Evolutionary conservation across 1,140 invertebrate genomes (phyloP).

Genomic region (Drosophila willistoni): DNA sequence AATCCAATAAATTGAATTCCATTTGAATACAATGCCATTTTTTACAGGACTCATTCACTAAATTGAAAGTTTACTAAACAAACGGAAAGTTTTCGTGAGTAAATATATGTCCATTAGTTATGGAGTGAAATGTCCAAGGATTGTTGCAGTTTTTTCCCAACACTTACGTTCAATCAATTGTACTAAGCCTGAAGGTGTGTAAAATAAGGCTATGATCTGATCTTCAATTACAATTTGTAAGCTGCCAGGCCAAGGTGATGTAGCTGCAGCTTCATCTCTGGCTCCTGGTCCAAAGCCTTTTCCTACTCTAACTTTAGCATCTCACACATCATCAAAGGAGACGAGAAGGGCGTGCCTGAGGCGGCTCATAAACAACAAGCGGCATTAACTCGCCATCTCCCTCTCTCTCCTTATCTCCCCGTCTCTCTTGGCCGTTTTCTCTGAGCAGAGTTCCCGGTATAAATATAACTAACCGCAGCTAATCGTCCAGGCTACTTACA

Average conservation of each 20-base stretch:
- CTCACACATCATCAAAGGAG: constrained; percentile 40
- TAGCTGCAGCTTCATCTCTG: background rate
- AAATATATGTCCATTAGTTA: no score
- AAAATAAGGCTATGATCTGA: background rate
- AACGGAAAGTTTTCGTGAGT: no score
- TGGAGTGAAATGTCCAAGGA: no score
- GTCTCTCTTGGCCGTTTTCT: constrained; percentile 18
- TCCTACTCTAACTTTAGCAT: background rate
- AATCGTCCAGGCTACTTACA: constrained; percentile 70
- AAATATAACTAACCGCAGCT: constrained; percentile 67
- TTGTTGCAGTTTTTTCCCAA: no score
- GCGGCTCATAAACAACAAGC: constrained; percentile 66
- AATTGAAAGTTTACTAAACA: background rate
- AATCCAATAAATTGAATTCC: background rate
- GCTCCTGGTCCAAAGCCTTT: constrained; percentile 5
- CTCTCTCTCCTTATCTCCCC: constrained; percentile 34
- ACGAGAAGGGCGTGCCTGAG: constrained; percentile 57
- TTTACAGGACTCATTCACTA: constrained; percentile 22
- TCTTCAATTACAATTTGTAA: background rate
- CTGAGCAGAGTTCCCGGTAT: constrained; percentile 62
- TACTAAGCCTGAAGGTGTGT: background rate
- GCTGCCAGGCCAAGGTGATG: background rate
- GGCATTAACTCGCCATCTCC: background rate
- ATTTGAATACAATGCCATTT: constrained; percentile 17
- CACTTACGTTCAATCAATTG: background rate